Evolutionary conservation across 1,140 invertebrate species (phyloP), one percentile per base, ranked within the genome.

Genomic region (Tetranychus urticae): DNA sequence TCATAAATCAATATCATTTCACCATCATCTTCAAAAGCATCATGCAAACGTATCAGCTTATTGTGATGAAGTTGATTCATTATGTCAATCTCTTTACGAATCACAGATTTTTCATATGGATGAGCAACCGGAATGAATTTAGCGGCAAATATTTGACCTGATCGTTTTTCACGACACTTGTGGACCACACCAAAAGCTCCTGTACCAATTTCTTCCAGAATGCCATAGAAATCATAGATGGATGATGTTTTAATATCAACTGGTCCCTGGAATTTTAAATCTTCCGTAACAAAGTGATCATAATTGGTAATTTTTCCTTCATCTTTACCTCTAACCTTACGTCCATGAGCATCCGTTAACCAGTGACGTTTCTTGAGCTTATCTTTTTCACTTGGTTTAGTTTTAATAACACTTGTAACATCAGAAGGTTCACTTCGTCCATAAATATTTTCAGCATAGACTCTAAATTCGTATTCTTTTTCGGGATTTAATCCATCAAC

Each of bases 1-100:
- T 99, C 94, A 67, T 96, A 89, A 63, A 99, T 94, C 3, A 98
- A 79, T 36, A 97, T 87, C 91, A 98, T 97, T 78, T 99, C 94
- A 67, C 97, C 88, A 64, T 96, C 91, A 71, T 97, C 92, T 72
- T 98, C 94, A 72, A 94, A 99, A 0, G 94, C 94, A 72, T 98
- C 96, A 69, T 98, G 92, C 0, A 99, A 75, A 69, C 97, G 94
- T 67, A 99, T 93, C 34, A 99, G 76, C 74, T 96, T 96, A 52
- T 84, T 84, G 77, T 99, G 94, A 74, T 97, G 90, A 2, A 98
- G 74, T 68, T 97, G 88, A 72, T 97, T 97, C 93, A 98, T 98
- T 56, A 97, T 91, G 69, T 96, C 90, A 65, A 99, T 97, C 76
- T 99, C 96, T 68, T 96, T 91, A 64, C 88, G 82, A 60, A 99